A percentile compares a stretch with the other conserved stretches of the same genome.
Evolutionary conservation across 1,140 invertebrate genomes (phyloP).

Genomic region (Orussus abietinus): DNA sequence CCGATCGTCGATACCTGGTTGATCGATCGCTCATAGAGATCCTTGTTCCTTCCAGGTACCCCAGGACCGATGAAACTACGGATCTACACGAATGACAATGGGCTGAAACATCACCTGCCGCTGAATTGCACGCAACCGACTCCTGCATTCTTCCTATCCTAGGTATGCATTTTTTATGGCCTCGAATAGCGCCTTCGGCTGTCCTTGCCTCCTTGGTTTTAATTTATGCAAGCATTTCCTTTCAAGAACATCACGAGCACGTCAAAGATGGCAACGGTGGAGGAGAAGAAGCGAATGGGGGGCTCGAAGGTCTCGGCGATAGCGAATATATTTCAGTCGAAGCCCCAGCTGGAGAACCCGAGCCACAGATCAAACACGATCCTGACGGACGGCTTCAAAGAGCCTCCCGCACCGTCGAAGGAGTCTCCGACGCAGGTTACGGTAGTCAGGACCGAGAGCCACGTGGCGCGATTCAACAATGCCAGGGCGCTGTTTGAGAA

Average conservation of each 20-base stretch:
- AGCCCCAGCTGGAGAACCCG: constrained; percentile 50
- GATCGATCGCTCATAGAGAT: constrained; percentile 1
- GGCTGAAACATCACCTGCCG: constrained; percentile 40
- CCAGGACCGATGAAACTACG: constrained; percentile 18
- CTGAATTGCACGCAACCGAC: too few species aligned
- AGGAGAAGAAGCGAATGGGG: constrained; percentile 64
- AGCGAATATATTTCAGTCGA: constrained; percentile 81
- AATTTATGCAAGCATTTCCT: too few species aligned
- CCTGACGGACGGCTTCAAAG: constrained; percentile 42
- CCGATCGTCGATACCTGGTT: constrained; percentile 7
- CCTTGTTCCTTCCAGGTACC: constrained; percentile 17
- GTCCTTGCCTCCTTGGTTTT: too few species aligned
- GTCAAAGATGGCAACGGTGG: constrained; percentile 56
- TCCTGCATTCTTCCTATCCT: too few species aligned
- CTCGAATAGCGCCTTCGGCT: too few species aligned
- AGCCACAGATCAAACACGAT: constrained; percentile 44
- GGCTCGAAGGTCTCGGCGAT: constrained; percentile 87
- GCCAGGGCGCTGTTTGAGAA: constrained; percentile 90
- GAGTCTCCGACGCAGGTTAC: constrained; percentile 61
- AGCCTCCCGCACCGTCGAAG: constrained; percentile 41
- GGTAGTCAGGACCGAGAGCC: constrained; percentile 82
- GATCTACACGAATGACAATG: constrained; percentile 32
- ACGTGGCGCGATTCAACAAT: constrained; percentile 86
- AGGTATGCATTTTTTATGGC: too few species aligned
- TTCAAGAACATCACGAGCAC: constrained; percentile 1